Evolutionary conservation across 2,888 invertebrate genomes (phyloP), one percentile per base, ranked within the genome.

Genomic region (Catotricha subobsoleta): DNA sequence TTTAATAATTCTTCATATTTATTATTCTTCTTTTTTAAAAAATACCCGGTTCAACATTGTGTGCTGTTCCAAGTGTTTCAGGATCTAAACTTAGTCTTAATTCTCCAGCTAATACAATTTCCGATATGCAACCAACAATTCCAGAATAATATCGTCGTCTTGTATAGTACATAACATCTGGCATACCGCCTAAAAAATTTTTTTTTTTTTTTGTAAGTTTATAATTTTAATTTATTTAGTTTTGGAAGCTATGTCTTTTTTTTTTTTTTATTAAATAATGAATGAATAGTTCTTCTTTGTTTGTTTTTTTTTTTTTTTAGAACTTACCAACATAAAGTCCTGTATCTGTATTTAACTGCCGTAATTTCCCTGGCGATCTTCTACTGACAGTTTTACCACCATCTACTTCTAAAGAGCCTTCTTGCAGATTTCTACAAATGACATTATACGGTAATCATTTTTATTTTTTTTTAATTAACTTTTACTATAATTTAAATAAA

Each of bases 351-450:
- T 88, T 86, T 36, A 88, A 67, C 58, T 84, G 82, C 50, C 80
- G 76, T 47, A 87, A 71, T 54, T 77, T 77, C 39, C 91, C 91
- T 1, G 87, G 87, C 10, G 90, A 81, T 50, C 80, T 76, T 38
- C 79, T 77, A 1, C 82, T 80, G 20, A 80, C 71, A 5, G 82
- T 77, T 40, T 81, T 80, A 40, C 82, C 74, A 35, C 83, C 83
- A 62, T 94, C 92, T n/a, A 94, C 82, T 51, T 84, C 79, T 40
- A 94, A 63, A 20, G 81, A 78, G 8, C 88, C 88, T 49, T 83
- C 80, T 62, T 83, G 84, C 50, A 81, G 76, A 57, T 83, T 82
- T 57, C 90, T 90, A 58, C n/a, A n/a, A n/a, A n/a, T n/a, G n/a
- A n/a, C n/a, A n/a, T n/a, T n/a, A n/a, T n/a, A n/a, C n/a, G n/a